phyloP scores from a whole-genome alignment of 2,797 vertebrate genomes.

The Acomys russatus region DNA sequence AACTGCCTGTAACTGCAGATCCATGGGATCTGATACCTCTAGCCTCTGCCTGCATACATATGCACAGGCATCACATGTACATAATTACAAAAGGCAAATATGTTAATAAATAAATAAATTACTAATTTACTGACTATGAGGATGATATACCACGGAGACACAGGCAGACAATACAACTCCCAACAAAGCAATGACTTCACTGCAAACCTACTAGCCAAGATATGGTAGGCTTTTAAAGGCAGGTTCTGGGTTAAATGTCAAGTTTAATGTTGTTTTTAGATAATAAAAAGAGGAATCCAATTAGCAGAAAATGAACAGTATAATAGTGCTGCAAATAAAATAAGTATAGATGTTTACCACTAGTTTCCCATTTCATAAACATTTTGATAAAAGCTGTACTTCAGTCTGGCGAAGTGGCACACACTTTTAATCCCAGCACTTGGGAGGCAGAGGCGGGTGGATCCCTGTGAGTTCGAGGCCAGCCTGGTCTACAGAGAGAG shows the following conservation, averaged over 20 bases:
- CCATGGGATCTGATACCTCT: neutral
- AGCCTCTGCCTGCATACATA: neutral
- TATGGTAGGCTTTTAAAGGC: conserved; percentile 70
- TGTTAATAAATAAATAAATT: neutral
- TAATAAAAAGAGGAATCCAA: conserved; percentile 58
- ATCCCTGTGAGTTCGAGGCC: no score
- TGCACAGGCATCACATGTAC: neutral
- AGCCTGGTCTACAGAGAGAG: no score
- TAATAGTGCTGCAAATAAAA: conserved; percentile 59
- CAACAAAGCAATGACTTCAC: conserved; percentile 76
- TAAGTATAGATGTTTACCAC: neutral
- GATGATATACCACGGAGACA: conserved; percentile 62
- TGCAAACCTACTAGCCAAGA: conserved; percentile 76
- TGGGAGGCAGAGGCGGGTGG: no score
- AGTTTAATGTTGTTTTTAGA: conserved; percentile 34
- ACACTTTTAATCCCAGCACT: no score
- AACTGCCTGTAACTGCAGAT: neutral
- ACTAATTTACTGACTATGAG: neutral
- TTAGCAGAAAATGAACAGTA: conserved; percentile 46
- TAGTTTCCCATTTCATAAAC: conserved; percentile 69
- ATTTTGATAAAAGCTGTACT: neutral
- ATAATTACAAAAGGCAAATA: neutral
- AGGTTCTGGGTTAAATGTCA: conserved; percentile 24
- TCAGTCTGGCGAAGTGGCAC: no score
- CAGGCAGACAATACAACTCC: conserved; percentile 67